These are phyloP conservation scores for Drosophila sp. DNA, from an alignment of 1,140 invertebrate genomes.

Conservation along the genomic window DNA sequence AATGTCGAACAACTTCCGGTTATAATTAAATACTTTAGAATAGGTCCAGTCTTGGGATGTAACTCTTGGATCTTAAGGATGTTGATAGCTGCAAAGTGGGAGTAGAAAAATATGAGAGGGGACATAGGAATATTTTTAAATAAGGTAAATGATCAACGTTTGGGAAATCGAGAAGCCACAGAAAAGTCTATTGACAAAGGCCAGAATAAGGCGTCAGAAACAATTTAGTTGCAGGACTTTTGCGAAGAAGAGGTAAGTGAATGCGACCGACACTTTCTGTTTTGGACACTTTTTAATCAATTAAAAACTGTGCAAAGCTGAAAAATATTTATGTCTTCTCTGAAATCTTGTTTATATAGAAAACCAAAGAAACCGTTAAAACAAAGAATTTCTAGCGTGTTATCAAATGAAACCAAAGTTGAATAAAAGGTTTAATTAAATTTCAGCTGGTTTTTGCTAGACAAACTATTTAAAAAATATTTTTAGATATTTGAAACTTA, in stretches of 20 bases:
- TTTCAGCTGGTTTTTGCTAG: too few relatives aligned
- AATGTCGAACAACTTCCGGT: neutral
- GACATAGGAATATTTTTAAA: conserved; percentile 20
- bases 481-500: neutral
- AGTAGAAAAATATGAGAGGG: neutral
- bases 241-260: neutral
- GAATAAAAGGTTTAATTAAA: too few relatives aligned
- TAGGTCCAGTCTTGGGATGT: neutral
- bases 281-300: neutral
- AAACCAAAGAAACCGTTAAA: too few relatives aligned
- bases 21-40: conserved; percentile 10
- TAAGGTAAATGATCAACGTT: conserved; percentile 37
- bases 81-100: neutral
- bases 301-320: neutral
- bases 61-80: neutral
- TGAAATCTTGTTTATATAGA: neutral
- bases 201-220: conserved; percentile 2
- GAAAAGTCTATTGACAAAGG: conserved; percentile 28
- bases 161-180: conserved; percentile 25
- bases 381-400: too few relatives aligned
- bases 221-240: conserved; percentile 13
- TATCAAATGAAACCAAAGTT: too few relatives aligned
- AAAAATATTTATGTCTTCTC: neutral
- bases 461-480: too few relatives aligned
- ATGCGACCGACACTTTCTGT: neutral